Evolutionary conservation across 2,797 vertebrate species (phyloP).

Genomic region (Pseudochirops corinnae): DNA sequence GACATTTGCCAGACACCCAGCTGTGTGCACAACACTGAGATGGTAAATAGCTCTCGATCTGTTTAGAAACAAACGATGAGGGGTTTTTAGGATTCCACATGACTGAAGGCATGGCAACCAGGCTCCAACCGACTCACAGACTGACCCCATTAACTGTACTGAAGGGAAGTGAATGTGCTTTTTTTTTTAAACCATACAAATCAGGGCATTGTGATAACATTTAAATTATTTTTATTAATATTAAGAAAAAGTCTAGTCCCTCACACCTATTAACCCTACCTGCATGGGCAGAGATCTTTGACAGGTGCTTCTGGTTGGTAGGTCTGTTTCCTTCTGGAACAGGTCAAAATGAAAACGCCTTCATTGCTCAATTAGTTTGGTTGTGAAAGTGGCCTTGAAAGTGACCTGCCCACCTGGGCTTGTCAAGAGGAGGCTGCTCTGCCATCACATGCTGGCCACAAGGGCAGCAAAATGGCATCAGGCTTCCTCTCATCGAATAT

Average conservation of each 20-base stretch:
- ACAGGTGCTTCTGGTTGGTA: slow-evolving; percentile 61
- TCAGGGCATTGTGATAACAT: slow-evolving; percentile 75
- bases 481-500: slow-evolving; percentile 54
- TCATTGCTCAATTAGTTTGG: slow-evolving; percentile 71
- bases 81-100: slow-evolving; percentile 87
- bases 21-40: slow-evolving; percentile 89
- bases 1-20: slow-evolving; percentile 89
- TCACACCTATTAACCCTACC: slow-evolving; percentile 80
- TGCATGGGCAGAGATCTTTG: slow-evolving; percentile 59
- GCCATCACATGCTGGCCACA: slow-evolving; percentile 15
- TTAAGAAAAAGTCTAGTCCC: slow-evolving; percentile 77
- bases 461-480: slow-evolving; percentile 59
- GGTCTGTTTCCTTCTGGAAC: slow-evolving; percentile 62
- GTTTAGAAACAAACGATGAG: slow-evolving; percentile 91
- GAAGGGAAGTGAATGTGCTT: slow-evolving; percentile 67
- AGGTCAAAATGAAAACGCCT: slow-evolving; percentile 75
- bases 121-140: slow-evolving; percentile 73
- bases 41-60: slow-evolving; percentile 91
- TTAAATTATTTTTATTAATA: slow-evolving; percentile 83
- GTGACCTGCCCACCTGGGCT: slow-evolving; percentile 73
- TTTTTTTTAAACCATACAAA: slow-evolving; percentile 80
- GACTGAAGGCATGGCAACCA: slow-evolving; percentile 86
- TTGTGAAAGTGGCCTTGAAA: slow-evolving; percentile 61
- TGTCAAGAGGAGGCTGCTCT: slow-evolving; percentile 36
- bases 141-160: slow-evolving; percentile 86